Percentiles rank a stretch among this genome's conserved stretches.
These are phyloP conservation scores for Coecobrya sp. DNA, from an alignment of 2,888 invertebrate genomes.

Conservation along the genomic window DNA sequence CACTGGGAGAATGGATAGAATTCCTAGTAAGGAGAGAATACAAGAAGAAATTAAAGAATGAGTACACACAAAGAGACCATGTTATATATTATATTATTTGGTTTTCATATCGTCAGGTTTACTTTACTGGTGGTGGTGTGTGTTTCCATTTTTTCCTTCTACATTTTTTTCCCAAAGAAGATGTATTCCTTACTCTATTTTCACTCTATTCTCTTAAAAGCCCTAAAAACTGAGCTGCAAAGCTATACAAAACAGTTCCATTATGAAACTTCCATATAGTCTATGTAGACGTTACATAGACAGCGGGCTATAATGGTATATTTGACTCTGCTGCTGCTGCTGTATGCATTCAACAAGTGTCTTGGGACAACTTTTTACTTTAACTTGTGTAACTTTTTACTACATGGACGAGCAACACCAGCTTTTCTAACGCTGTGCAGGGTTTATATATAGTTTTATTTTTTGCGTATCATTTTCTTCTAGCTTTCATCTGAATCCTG, in stretches of 20 bases:
- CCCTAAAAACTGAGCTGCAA: background rate
- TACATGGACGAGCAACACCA: background rate
- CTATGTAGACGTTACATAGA: background rate
- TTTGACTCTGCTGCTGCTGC: background rate
- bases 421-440: background rate
- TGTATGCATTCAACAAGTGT: slow-evolving; percentile 82
- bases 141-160: background rate
- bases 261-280: too few species aligned
- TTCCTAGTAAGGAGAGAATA: background rate
- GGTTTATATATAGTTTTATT: background rate
- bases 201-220: background rate
- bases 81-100: background rate
- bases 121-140: background rate
- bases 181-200: background rate
- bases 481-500: background rate
- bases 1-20: background rate
- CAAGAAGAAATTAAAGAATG: slow-evolving; percentile 20
- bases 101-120: background rate
- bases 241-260: background rate
- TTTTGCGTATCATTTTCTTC: slow-evolving; percentile 7
- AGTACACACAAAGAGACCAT: background rate
- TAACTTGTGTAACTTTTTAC: background rate
- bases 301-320: background rate
- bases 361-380: slow-evolving; percentile 77
- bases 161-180: background rate